Conservation (phyloP, 2,888 invertebrate species). For the Eupithecia subumbrata region DNA sequence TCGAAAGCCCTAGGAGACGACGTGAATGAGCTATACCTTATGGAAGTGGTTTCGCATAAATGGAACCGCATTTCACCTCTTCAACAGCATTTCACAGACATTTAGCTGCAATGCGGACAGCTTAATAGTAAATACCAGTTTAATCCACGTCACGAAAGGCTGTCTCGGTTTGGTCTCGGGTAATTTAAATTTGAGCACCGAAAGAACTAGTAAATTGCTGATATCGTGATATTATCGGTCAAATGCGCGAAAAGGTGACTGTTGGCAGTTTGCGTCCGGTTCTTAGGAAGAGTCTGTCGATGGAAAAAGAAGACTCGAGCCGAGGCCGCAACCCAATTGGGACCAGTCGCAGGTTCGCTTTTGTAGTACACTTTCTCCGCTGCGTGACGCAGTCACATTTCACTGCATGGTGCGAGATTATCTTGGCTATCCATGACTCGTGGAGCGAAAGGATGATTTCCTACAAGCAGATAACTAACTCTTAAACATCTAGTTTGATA, state of each 20-base stretch:
- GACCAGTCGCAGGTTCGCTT: slow-evolving; percentile 75
- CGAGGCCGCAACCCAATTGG: slow-evolving; percentile 81
- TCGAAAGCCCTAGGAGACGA: slow-evolving; percentile 11
- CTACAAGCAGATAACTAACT: slow-evolving; percentile 31
- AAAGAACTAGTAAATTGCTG: slow-evolving; percentile 38
- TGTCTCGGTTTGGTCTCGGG: slow-evolving; percentile 19
- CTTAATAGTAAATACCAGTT: slow-evolving; percentile 32
- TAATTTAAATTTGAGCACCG: slow-evolving; percentile 39
- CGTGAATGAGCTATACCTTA: slow-evolving; percentile 6
- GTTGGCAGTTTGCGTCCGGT: slow-evolving; percentile 50
- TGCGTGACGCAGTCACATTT: slow-evolving; percentile 77
- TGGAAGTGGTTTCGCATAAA: slow-evolving; percentile 12
- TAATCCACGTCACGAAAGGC: slow-evolving; percentile 23
- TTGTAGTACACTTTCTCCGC: slow-evolving; percentile 82
- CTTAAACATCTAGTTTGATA: slow-evolving; percentile 25
- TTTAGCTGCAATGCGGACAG: slow-evolving; percentile 17
- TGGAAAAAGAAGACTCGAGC: slow-evolving; percentile 68
- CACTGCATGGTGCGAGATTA: slow-evolving; percentile 56
- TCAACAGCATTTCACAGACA: slow-evolving; percentile 29
- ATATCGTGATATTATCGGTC: slow-evolving; percentile 44
- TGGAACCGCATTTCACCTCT: slow-evolving; percentile 25
- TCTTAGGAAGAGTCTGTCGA: slow-evolving; percentile 51
- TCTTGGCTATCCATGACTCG: slow-evolving; percentile 27
- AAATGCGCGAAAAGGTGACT: slow-evolving; percentile 46
- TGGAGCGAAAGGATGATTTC: slow-evolving; percentile 37